These are phyloP conservation scores for Dasypolia templi DNA, from an alignment of 2,888 invertebrate genomes.

Conservation along the genomic window DNA sequence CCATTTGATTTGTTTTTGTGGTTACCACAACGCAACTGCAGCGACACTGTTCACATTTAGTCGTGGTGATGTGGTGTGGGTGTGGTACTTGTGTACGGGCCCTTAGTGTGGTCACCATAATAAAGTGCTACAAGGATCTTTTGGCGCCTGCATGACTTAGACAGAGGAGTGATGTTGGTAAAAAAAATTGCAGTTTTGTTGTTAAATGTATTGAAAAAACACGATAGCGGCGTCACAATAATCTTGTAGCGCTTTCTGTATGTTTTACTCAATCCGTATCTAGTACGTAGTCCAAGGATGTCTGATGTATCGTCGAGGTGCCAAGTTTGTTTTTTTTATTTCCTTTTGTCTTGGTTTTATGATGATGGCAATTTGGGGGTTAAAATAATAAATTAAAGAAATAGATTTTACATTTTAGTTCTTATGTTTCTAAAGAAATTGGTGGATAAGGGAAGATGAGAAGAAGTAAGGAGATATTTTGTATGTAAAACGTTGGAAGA, in stretches of 20 bases:
- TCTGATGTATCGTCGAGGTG: constrained; percentile 47
- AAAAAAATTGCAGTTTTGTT: not conserved
- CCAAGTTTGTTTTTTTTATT: constrained; percentile 52
- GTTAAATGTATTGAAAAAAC: not conserved
- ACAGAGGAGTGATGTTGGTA: too few species aligned
- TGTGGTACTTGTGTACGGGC: not conserved
- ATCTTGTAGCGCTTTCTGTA: not conserved
- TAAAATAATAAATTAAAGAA: constrained; percentile 30
- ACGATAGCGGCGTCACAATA: not conserved
- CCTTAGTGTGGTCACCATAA: not conserved
- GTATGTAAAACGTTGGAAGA: constrained; percentile 46
- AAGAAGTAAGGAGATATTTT: constrained; percentile 45
- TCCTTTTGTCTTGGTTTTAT: constrained; percentile 43
- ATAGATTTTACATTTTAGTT: constrained; percentile 35
- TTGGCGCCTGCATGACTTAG: too few species aligned
- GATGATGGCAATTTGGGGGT: constrained; percentile 33
- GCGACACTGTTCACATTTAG: not conserved
- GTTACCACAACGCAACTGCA: not conserved
- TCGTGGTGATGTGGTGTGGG: not conserved
- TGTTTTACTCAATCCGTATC: constrained; percentile 29
- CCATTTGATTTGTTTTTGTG: not conserved
- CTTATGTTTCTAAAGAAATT: constrained; percentile 18
- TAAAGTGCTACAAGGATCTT: not conserved
- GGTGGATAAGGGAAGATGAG: constrained; percentile 31
- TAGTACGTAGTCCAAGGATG: constrained; percentile 41